These are phyloP conservation scores for Aspiorhynchus laticeps DNA, from an alignment of 2,113 vertebrate species.

Conservation along the genomic window DNA sequence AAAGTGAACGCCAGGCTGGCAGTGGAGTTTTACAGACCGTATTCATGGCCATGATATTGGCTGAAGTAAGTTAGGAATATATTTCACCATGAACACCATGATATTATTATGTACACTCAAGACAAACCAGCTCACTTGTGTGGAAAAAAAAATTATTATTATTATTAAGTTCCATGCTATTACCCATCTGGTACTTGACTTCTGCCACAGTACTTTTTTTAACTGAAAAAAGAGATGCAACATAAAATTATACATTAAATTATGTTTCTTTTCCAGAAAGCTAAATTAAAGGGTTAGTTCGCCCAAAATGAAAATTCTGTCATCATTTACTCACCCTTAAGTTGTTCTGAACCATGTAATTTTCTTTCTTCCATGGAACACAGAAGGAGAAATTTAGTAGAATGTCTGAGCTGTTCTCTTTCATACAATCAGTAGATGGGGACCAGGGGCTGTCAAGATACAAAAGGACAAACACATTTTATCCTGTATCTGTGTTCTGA, in stretches of 20 bases:
- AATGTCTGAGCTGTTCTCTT: not conserved
- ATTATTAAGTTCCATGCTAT: not conserved
- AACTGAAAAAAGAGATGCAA: not conserved
- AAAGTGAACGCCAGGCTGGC: not conserved
- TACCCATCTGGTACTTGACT: not conserved
- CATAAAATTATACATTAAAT: not conserved
- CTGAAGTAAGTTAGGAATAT: not conserved
- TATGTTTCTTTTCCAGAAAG: not conserved
- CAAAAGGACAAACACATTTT: not conserved
- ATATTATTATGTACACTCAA: not conserved
- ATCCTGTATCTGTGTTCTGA: not conserved
- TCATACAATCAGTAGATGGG: not conserved
- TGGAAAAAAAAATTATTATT: not conserved
- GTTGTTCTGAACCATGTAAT: not conserved
- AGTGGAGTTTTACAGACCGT: not conserved
- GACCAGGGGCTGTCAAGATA: not conserved
- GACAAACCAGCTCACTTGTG: not conserved
- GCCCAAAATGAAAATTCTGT: not conserved
- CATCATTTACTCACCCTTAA: not conserved
- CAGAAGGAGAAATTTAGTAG: not conserved
- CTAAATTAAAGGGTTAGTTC: not conserved
- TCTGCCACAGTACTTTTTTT: not conserved
- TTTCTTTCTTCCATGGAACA: not conserved
- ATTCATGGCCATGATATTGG: not conserved
- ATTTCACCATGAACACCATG: not conserved